Base-by-base conservation (phyloP, 1,140 invertebrate genomes). In the Tigriopus japonicus region DNA sequence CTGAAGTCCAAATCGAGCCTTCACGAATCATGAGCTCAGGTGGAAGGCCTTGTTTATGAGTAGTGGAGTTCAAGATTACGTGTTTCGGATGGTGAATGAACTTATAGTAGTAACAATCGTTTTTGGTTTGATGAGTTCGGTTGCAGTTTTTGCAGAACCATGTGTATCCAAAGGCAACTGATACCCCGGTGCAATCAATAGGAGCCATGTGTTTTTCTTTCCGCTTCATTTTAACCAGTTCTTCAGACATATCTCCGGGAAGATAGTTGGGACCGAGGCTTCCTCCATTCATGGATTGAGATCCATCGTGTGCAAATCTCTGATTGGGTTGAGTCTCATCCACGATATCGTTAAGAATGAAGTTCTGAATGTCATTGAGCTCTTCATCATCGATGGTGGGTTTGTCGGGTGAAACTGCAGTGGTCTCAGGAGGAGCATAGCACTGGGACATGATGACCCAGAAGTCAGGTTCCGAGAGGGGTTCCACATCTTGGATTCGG, bases 151-250 rank as follows among this genome's bases (percentile, higher is more conserved):
- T 58, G n/a, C 55, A 58, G 15, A 41, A 41, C 55, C 55, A 58
- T 2, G 28, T 15, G 15, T 41, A 13, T 3, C 24, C 23, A 58
- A 42, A 40, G 23, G 55, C 21, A 13, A 23, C 15, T 14, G 55
- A 58, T 15, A 58, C 35, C 15, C 55, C 55, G 15, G 28, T 58
- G 23, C 55, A 41, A 58, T 58, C 55, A 23, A 58, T 58, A 7
- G 55, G 55, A 14, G 35, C 55, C 53, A 55, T 55, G 14, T 55
- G 53, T 24, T 55, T 55, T 15, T 55, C 53, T 35, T 55, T 55
- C 21, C 45, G 45, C 45, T 49, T 49, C 45, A 49, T 15, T 21
- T 21, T 49, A 6, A 49, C n/a, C n/a, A 49, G 12, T 10, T 49
- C 45, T 6, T 49, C 45, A 21, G 21, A 15, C n/a, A 17, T 49